These are phyloP conservation scores for Cataglyphis altisquamis DNA, from an alignment of 2,888 invertebrate species.

Conservation along the genomic window DNA sequence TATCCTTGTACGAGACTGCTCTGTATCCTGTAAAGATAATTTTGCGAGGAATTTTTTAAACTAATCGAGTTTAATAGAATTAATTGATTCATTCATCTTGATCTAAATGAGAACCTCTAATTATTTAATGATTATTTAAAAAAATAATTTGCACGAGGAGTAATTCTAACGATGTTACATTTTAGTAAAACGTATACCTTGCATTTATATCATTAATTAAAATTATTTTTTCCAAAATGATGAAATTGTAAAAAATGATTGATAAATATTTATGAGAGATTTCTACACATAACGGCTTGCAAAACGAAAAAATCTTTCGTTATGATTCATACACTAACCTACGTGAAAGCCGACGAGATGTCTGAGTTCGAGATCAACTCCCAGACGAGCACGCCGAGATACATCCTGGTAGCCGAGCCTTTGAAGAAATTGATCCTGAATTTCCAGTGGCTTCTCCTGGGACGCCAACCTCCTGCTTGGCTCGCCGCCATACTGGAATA, in stretches of 20 bases:
- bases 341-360: conserved; percentile 89
- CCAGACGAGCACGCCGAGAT: conserved; percentile 88
- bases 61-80: neutral
- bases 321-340: conserved; percentile 82
- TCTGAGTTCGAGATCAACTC: conserved; percentile 90
- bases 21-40: neutral
- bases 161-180: neutral
- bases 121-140: neutral
- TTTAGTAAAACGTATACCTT: neutral
- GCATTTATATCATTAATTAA: neutral
- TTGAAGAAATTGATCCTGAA: conserved; percentile 89
- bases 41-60: neutral
- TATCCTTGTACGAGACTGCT: neutral
- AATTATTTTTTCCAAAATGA: neutral
- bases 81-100: neutral
- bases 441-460: conserved; percentile 88
- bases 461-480: conserved; percentile 87
- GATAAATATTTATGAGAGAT: neutral
- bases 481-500: conserved; percentile 87
- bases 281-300: neutral
- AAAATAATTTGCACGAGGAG: neutral
- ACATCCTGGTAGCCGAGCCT: conserved; percentile 88
- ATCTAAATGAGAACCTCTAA: neutral
- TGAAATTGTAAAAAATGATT: neutral
- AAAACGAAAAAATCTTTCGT: neutral